A percentile compares a stretch with the other conserved stretches of the same genome.
Evolutionary conservation across 2,113 vertebrate species (phyloP).

Genomic region (Brachyistius frenatus): DNA sequence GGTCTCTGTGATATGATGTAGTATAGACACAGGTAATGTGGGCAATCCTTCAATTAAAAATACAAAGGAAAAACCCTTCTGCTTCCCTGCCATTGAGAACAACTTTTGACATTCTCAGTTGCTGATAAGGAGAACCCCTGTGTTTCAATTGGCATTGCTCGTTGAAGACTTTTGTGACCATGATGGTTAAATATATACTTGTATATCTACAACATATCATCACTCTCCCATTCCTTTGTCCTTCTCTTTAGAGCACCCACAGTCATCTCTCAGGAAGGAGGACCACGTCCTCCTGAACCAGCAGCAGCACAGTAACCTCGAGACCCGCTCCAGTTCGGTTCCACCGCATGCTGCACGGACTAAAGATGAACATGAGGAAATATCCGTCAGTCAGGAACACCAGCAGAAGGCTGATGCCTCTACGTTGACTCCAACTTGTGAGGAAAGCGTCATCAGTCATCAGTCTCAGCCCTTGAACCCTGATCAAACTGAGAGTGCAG

Average conservation of each 20-base stretch:
- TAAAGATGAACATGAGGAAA: conserved; percentile 66
- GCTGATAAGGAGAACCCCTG: background rate
- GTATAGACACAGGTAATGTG: no score
- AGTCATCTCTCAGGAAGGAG: background rate
- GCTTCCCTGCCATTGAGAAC: no score
- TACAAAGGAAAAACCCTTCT: no score
- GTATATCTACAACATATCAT: background rate
- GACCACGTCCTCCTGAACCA: background rate
- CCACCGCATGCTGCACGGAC: conserved; percentile 2
- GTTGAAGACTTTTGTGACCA: background rate
- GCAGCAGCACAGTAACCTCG: background rate
- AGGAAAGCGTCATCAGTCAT: background rate
- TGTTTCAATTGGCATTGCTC: background rate
- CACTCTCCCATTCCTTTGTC: background rate
- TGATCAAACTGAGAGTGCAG: background rate
- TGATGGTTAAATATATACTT: background rate
- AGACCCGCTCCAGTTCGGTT: background rate
- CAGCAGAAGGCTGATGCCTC: background rate
- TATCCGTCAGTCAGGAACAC: conserved; percentile 32
- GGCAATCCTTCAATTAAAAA: no score
- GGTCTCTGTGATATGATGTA: no score
- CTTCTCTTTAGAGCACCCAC: conserved; percentile 18
- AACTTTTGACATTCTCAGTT: background rate
- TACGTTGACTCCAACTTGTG: background rate
- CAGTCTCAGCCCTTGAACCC: conserved; percentile 1